Evolutionary conservation across 2,888 invertebrate species (phyloP), one percentile per base, ranked within the genome.

Genomic region (Eristalis pertinax): DNA sequence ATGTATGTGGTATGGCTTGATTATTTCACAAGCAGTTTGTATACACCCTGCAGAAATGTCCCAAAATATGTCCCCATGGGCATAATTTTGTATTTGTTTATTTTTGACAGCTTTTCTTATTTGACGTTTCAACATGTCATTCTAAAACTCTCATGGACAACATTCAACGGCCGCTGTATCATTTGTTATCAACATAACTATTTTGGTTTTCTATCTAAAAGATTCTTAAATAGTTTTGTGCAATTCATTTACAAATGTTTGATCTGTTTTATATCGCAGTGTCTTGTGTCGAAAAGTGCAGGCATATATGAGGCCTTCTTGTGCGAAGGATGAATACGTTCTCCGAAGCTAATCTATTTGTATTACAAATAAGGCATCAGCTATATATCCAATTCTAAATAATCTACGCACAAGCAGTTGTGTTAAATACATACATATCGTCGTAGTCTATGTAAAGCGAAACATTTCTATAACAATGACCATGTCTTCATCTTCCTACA

Each of bases 401-500:
- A 22, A n/a, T 50, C 10, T 19, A 19, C n/a, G 8, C 50, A 2
- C 19, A 50, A 8, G 8, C n/a, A 15, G 7, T 19, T 50, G n/a
- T 19, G n/a, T 50, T 2, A 50, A 50, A 19, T 50, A n/a, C 8
- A 50, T 19, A 8, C 8, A 50, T 19, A 50, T n/a, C 15, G n/a
- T 19, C n/a, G 8, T 50, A 19, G 19, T 19, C 8, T n/a, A 50
- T 19, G 19, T 50, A 8, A 19, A 50, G 7, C 7, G 8, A n/a
- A 50, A 50, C 2, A 8, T 8, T 50, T 19, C n/a, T 50, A 8
- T 8, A 19, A 50, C 50, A 19, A 50, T 50, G 50, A 19, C 50
- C 19, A 60, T 87, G 86, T 79, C 80, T 15, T 81, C 86, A 77
- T 89, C 89, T 76, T 89, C 90, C 35, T 90, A 90, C 63, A 88